Evolutionary conservation across 2,797 vertebrate genomes (phyloP).

Genomic region (Petrocephalus schoutedeni): DNA sequence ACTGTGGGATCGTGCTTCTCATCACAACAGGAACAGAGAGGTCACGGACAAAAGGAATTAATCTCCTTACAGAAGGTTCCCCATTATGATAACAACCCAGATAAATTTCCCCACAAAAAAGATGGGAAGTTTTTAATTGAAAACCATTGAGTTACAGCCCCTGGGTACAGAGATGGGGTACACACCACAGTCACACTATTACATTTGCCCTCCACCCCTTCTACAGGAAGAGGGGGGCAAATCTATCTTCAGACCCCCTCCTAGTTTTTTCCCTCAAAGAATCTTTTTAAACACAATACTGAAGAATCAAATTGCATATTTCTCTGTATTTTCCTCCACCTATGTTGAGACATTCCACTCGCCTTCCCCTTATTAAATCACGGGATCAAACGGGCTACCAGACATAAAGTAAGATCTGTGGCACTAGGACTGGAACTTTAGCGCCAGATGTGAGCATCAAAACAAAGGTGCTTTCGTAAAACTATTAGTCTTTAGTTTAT

Average conservation of each 20-base stretch:
- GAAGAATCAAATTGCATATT: background rate
- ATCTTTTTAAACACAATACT: background rate
- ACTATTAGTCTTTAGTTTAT: background rate
- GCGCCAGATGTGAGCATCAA: background rate
- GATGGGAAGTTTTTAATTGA: slow-evolving; percentile 23
- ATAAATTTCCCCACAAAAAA: slow-evolving; percentile 16
- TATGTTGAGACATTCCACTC: background rate
- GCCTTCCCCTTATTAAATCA: background rate
- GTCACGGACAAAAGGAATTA: background rate
- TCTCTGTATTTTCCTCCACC: background rate
- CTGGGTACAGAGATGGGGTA: background rate
- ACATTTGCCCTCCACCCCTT: background rate
- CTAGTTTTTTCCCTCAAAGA: background rate
- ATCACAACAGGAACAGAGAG: slow-evolving; percentile 9
- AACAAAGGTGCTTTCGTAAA: background rate
- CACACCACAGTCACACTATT: background rate
- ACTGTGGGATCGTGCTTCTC: background rate
- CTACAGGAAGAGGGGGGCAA: background rate
- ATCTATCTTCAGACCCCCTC: background rate
- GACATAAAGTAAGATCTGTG: background rate
- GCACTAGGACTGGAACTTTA: background rate
- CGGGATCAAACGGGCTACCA: background rate
- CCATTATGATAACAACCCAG: slow-evolving; percentile 13
- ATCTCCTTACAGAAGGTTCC: slow-evolving; percentile 5
- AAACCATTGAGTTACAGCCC: slow-evolving; percentile 34